phyloP scores from a whole-genome alignment of 2,888 invertebrate species.

The Lepidocyrtoides sp. region DNA sequence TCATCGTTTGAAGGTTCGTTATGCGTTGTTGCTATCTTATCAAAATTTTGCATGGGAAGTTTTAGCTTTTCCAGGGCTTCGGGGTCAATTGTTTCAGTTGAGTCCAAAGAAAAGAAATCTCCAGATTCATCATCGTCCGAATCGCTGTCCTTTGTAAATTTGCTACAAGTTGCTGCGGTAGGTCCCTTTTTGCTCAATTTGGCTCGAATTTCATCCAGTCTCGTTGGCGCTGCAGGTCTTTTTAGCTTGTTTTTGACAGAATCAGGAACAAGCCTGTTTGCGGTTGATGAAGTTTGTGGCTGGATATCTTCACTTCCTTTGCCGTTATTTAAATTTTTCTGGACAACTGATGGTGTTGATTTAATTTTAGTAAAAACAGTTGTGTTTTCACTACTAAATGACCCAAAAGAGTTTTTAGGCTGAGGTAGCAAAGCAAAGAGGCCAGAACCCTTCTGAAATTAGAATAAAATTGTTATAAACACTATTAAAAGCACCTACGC shows the following conservation, averaged over 20 bases:
- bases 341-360: not conserved
- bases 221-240: constrained; percentile 75
- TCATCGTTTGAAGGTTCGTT: constrained; percentile 27
- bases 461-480: no score
- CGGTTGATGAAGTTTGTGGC: not conserved
- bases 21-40: not conserved
- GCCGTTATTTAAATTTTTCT: not conserved
- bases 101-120: constrained; percentile 83
- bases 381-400: not conserved
- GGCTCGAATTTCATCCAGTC: constrained; percentile 82
- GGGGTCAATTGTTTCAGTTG: constrained; percentile 61
- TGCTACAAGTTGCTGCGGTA: not conserved
- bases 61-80: constrained; percentile 79
- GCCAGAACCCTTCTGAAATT: constrained; percentile 89
- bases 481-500: no score
- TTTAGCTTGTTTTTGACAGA: constrained; percentile 81
- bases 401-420: constrained; percentile 88
- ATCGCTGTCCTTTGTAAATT: constrained; percentile 82
- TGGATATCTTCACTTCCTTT: not conserved
- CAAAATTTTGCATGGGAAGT: constrained; percentile 77
- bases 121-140: constrained; percentile 83
- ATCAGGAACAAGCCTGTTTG: constrained; percentile 80
- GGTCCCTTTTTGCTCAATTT: constrained; percentile 82
- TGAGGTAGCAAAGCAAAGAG: constrained; percentile 91
- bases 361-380: constrained; percentile 15